These are phyloP conservation scores for Meandrina meandrites DNA, from an alignment of 92 coral and sea anemone genomes.

Conservation along the genomic window DNA sequence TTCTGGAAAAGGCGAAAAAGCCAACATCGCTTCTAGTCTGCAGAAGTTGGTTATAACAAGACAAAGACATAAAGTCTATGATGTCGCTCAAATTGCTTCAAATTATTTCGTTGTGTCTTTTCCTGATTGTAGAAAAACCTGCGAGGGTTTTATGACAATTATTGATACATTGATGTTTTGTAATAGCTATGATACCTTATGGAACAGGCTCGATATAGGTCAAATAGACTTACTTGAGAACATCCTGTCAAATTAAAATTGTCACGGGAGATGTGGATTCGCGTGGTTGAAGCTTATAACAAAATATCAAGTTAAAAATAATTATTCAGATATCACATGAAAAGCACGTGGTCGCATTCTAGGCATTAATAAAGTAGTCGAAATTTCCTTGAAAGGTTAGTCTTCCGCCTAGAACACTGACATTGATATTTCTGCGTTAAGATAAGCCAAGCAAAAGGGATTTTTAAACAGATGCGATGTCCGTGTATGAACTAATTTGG, in stretches of 20 bases:
- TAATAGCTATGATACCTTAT: not conserved
- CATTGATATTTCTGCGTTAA: not conserved
- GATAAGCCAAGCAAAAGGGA: not conserved
- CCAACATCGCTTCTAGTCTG: not conserved
- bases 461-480: not conserved
- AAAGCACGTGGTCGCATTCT: not conserved
- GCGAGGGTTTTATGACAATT: not conserved
- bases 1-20: slow-evolving; percentile 3
- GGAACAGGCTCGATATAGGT: not conserved
- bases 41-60: not conserved
- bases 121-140: not conserved
- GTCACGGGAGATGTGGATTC: slow-evolving; percentile 10
- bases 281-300: not conserved
- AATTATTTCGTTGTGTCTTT: not conserved
- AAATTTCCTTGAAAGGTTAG: not conserved
- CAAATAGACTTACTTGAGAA: not conserved
- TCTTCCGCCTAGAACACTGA: not conserved
- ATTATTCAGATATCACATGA: not conserved
- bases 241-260: not conserved
- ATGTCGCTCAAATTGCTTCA: not conserved
- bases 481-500: not conserved
- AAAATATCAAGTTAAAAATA: not conserved
- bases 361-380: not conserved
- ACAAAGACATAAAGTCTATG: not conserved
- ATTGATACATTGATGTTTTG: not conserved